Base-by-base conservation (phyloP, 2,888 invertebrate genomes). In the Acronicta psi region DNA sequence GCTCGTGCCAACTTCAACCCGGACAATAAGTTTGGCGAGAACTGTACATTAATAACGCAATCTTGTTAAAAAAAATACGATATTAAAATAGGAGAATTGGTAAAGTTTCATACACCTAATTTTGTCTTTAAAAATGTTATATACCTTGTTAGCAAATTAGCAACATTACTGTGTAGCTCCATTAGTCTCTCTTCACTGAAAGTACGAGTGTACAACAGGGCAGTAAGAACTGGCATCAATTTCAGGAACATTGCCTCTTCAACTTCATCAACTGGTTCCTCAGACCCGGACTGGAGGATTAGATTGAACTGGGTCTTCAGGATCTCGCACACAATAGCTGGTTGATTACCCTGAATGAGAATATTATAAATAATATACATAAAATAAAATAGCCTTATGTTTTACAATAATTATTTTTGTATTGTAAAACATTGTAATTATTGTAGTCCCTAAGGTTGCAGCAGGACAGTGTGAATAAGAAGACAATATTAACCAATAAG, bases 221-320 rank as follows among this genome's bases (percentile, higher is more conserved):
- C 95, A 37, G 96, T 95, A 41, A 98, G 91, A 56, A 97, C 95
- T 9, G 95, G 95, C 63, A 97, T 96, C 55, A 99, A 87, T 68
- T 96, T 95, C 77, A 96, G 91, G 81, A 95, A 96, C 84, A 96
- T 96, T 0, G 96, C 96, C 77, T 97, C 96, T 66, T 97, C 96
- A 64, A 96, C 96, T 80, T 96, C 95, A 59, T 95, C 94, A 0
- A 93, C 88, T 13, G 88, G 80, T 8, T 89, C 88, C 13, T 92
- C 90, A 0, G 84, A 76, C 25, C 94, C 92, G 1, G 89, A 83
- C 23, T 93, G 90, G 44, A 96, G 91, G 36, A 96, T 96, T 66
- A 98, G 88, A 83, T 98, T 98, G 81, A 97, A 98, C 73, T 97
- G 93, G 0, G 96, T 95, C 90, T 97, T 98, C 14, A 98, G 87